Percentiles rank a stretch among this genome's conserved stretches.
Evolutionary conservation across 2,888 invertebrate genomes (phyloP).

Genomic region (Timema cristinae): DNA sequence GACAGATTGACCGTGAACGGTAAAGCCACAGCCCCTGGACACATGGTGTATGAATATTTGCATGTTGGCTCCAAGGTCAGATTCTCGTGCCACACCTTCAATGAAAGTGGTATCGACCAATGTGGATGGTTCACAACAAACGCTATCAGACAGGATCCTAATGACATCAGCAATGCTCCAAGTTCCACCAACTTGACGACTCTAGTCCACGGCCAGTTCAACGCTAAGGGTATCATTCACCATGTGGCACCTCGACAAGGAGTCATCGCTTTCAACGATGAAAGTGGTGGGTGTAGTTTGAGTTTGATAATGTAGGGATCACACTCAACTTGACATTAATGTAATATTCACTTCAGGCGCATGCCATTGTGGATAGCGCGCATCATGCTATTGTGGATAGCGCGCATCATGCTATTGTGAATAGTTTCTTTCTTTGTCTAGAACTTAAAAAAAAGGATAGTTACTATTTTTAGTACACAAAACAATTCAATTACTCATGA

Average conservation of each 20-base stretch:
- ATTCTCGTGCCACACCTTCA: slow-evolving; percentile 36
- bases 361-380: too few species aligned
- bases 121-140: slow-evolving; percentile 34
- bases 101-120: slow-evolving; percentile 22
- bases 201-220: slow-evolving; percentile 2
- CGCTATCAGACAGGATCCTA: slow-evolving; percentile 30
- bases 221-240: slow-evolving; percentile 3
- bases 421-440: too few species aligned
- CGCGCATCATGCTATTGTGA: too few species aligned
- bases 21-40: not conserved
- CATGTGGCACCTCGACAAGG: slow-evolving; percentile 13
- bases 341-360: too few species aligned
- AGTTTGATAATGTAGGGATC: not conserved
- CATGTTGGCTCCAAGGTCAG: slow-evolving; percentile 30
- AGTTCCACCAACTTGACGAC: not conserved
- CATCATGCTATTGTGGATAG: too few species aligned
- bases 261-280: slow-evolving; percentile 14
- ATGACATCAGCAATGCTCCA: not conserved
- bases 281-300: slow-evolving; percentile 6
- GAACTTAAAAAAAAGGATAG: too few species aligned
- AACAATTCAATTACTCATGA: too few species aligned
- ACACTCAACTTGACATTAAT: too few species aligned
- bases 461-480: not conserved
- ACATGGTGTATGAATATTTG: not conserved
- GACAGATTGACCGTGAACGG: slow-evolving; percentile 16